Percentiles rank a stretch among this genome's conserved stretches.
Conservation (phyloP, 2,113 vertebrate genomes). For the Elaphurus davidianus region DNA sequence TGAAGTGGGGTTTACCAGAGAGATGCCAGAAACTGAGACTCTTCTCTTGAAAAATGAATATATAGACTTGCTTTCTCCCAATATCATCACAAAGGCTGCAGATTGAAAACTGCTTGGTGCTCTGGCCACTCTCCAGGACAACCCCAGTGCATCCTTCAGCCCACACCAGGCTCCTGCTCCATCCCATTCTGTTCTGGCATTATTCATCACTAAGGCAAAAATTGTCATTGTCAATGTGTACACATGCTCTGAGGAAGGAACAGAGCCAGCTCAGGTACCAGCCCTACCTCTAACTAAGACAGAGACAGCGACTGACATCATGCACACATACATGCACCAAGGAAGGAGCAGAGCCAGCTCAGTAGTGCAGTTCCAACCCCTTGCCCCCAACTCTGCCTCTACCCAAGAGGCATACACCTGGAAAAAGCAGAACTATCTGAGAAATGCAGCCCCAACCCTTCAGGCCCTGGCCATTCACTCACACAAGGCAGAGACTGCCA, state of each 20-base stretch:
- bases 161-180: not conserved
- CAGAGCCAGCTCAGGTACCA: not conserved
- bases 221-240: not conserved
- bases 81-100: not conserved
- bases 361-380: not conserved
- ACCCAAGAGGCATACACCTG: not conserved
- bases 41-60: not conserved
- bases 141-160: not conserved
- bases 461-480: not conserved
- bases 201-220: not conserved
- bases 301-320: not conserved
- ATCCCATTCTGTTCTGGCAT: not conserved
- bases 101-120: not conserved
- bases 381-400: not conserved
- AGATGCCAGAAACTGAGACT: not conserved
- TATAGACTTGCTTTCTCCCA: not conserved
- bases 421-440: not conserved
- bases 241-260: not conserved
- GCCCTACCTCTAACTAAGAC: not conserved
- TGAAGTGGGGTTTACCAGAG: not conserved
- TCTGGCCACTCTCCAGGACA: not conserved
- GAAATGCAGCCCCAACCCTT: not conserved
- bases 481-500: not conserved
- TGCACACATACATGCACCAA: not conserved
- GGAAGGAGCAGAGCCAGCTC: not conserved